These are phyloP conservation scores for Drosophila pegasa DNA, from an alignment of 2,888 invertebrate genomes.

Conservation along the genomic window DNA sequence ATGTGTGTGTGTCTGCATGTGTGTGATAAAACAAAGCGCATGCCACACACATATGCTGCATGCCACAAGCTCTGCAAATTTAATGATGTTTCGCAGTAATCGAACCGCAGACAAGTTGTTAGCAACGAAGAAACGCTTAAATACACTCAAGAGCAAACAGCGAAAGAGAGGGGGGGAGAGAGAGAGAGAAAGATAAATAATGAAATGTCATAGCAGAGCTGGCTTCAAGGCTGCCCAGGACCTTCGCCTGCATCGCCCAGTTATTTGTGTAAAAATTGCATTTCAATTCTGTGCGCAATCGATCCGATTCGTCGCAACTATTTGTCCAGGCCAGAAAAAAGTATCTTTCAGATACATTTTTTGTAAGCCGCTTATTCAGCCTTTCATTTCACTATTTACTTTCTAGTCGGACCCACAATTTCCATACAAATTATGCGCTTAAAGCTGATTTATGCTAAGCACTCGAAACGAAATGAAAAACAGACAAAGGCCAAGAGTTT, in stretches of 20 bases:
- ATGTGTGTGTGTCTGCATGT: not conserved
- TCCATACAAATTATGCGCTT: slow-evolving; percentile 46
- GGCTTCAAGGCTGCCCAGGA: slow-evolving; percentile 10
- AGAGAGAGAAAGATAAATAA: slow-evolving; percentile 14
- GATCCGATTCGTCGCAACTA: slow-evolving; percentile 51
- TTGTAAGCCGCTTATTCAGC: slow-evolving; percentile 42
- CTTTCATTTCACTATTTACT: slow-evolving; percentile 3
- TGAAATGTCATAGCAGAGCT: slow-evolving; percentile 18
- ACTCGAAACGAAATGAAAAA: slow-evolving; percentile 32
- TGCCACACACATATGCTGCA: slow-evolving; percentile 5
- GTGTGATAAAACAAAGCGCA: slow-evolving; percentile 24
- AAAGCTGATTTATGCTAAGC: slow-evolving; percentile 59
- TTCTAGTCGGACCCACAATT: not conserved
- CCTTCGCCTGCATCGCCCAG: slow-evolving; percentile 16
- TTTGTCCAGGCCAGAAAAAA: slow-evolving; percentile 40
- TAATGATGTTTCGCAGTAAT: slow-evolving; percentile 51
- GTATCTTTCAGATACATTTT: slow-evolving; percentile 29
- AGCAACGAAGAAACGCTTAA: slow-evolving; percentile 15
- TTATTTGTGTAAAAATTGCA: slow-evolving; percentile 66
- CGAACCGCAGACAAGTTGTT: slow-evolving; percentile 31
- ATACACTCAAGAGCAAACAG: slow-evolving; percentile 17
- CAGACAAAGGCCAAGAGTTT: slow-evolving; percentile 3
- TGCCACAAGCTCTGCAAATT: slow-evolving; percentile 53
- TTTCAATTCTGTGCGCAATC: slow-evolving; percentile 68
- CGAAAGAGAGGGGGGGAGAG: slow-evolving; percentile 1